These are phyloP conservation scores for Rhinophrynus dorsalis DNA, from an alignment of 2,797 vertebrate genomes.

Conservation along the genomic window DNA sequence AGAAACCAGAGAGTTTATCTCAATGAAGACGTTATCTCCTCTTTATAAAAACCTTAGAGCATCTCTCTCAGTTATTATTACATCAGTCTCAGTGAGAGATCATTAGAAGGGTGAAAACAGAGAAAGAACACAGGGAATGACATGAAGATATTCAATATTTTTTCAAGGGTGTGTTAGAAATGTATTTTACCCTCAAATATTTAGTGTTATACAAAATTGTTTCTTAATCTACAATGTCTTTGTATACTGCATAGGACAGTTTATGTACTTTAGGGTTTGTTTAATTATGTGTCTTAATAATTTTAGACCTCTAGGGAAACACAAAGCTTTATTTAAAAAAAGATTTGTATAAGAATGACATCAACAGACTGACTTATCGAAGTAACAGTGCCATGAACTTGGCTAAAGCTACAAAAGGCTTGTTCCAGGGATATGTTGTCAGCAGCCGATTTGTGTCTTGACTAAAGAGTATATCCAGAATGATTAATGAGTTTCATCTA, in stretches of 20 bases:
- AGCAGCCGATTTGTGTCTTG: not conserved
- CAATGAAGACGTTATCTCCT: too few species aligned
- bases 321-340: slow-evolving; percentile 1
- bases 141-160: too few species aligned
- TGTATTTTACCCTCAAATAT: too few species aligned
- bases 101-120: too few species aligned
- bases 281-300: not conserved
- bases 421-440: not conserved
- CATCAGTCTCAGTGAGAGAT: too few species aligned
- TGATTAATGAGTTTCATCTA: not conserved
- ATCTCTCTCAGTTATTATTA: too few species aligned
- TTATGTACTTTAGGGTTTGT: not conserved
- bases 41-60: too few species aligned
- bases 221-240: not conserved
- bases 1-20: too few species aligned
- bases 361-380: not conserved
- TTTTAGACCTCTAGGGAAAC: not conserved
- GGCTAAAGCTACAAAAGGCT: not conserved
- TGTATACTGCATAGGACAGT: not conserved
- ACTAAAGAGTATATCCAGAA: not conserved
- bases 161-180: too few species aligned
- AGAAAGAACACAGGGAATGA: too few species aligned
- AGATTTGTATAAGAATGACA: not conserved
- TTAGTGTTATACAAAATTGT: too few species aligned
- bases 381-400: not conserved